These are phyloP conservation scores for Limnephilus lunatus DNA, from an alignment of 2,888 invertebrate species.

Conservation along the genomic window DNA sequence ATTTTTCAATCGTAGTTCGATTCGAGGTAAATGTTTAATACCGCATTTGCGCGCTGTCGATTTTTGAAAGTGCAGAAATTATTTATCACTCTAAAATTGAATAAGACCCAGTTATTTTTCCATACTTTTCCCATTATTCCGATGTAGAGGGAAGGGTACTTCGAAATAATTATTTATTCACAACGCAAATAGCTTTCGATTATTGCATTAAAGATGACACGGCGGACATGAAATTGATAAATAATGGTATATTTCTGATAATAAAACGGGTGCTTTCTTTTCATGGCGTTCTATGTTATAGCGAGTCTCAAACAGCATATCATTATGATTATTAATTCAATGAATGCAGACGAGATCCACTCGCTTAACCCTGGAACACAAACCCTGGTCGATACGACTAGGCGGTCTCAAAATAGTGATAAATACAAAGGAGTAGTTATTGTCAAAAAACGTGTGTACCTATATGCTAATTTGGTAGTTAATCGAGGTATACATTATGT, in stretches of 20 bases:
- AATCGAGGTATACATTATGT: too few species aligned
- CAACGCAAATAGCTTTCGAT: not conserved
- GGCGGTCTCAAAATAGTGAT: too few species aligned
- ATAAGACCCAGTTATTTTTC: not conserved
- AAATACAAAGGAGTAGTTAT: too few species aligned
- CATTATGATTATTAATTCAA: conserved; percentile 8
- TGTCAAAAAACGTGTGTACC: too few species aligned
- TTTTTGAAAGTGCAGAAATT: not conserved
- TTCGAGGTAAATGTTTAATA: not conserved
- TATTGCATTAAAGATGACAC: not conserved
- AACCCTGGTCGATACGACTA: too few species aligned
- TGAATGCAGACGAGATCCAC: not conserved
- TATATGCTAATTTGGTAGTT: too few species aligned
- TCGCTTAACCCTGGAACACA: not conserved
- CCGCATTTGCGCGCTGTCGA: not conserved
- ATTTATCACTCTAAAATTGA: not conserved
- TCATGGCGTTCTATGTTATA: not conserved
- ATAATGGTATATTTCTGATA: not conserved
- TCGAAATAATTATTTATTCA: not conserved
- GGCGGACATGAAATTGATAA: not conserved
- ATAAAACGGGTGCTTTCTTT: not conserved
- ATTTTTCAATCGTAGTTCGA: not conserved
- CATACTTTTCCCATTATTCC: not conserved
- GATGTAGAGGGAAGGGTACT: not conserved
- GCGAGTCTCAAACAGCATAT: not conserved